Base-by-base conservation (phyloP, 2,113 vertebrate genomes). In the Vulpes lagopus region DNA sequence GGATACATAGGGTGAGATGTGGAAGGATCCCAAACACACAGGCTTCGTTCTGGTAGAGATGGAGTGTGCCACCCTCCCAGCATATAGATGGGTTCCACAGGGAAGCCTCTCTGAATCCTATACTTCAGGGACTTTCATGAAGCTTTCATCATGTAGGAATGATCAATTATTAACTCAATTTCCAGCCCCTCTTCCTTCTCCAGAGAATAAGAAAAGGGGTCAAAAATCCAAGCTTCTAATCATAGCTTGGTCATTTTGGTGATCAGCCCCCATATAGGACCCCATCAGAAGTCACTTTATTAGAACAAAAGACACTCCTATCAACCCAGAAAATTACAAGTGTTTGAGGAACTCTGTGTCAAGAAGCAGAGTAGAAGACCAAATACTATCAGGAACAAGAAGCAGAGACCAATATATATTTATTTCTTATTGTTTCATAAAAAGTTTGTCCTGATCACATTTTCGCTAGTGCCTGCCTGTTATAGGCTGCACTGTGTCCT, bases 361-460 rank as follows among this genome's bases (percentile, higher is more conserved):
- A 76, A 27, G 43, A 62, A 65, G 11, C n/a, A 43, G 69, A 22
- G 35, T 20, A 5, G 4, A 74, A 64, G 15, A 79, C 8, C 35
- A 79, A 65, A 25, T 49, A 51, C 27, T 64, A 53, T 65, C 30
- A 19, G 30, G 49, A 79, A 65, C 8, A 30, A 38, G 49, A n/a
- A 11, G 16, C 43, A 65, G 65, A 93, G 27, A 60, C 57, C 65
- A 74, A 11, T 38, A n/a, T 49, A 35, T 35, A 65, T 93, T 30
- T 65, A 86, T 78, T 76, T 78, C 59, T 64, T 57, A 79, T 91
- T 91, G 55, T 86, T 93, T 93, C 25, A 3, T 27, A 94, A 65
- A 85, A 55, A 10, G 2, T 53, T 55, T 62, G 25, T 57, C n/a
- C 22, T 20, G 22, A 38, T 69, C 38, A 92, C 51, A 62, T 17